Conservation (phyloP, 2,888 invertebrate genomes). For the Onchidella celtica region DNA sequence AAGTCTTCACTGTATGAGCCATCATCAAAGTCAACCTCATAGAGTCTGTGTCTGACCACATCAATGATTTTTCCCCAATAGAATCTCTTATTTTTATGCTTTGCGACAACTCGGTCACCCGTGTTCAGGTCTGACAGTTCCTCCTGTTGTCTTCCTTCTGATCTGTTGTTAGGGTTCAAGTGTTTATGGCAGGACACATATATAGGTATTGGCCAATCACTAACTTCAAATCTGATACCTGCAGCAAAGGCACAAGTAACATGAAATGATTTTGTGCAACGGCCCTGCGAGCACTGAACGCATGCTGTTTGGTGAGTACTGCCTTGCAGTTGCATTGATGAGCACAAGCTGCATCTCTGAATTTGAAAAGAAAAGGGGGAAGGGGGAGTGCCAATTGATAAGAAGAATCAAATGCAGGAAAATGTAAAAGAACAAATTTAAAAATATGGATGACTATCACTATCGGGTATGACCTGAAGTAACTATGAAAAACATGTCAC, state of each 20-base stretch:
- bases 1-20: constrained; percentile 84
- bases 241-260: constrained; percentile 84
- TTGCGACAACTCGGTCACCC: constrained; percentile 83
- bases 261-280: constrained; percentile 83
- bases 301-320: constrained; percentile 71
- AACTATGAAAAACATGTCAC: too few relatives aligned
- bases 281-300: constrained; percentile 81
- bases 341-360: constrained; percentile 77
- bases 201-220: constrained; percentile 80
- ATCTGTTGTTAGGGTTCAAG: constrained; percentile 49
- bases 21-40: constrained; percentile 85
- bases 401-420: too few relatives aligned
- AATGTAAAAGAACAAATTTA: too few relatives aligned
- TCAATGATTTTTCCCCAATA: constrained; percentile 83
- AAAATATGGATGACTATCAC: too few relatives aligned
- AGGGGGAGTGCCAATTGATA: too few relatives aligned
- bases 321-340: constrained; percentile 54
- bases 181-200: constrained; percentile 79
- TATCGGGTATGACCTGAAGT: too few relatives aligned
- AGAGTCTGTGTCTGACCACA: constrained; percentile 82
- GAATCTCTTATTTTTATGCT: constrained; percentile 84
- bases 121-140: constrained; percentile 70
- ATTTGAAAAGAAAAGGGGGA: constrained; percentile 43
- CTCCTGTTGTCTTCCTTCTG: constrained; percentile 49
- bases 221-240: constrained; percentile 81